Evolutionary conservation across 2,113 vertebrate genomes (phyloP), one percentile per base, ranked within the genome.

Genomic region (Gobius niger): DNA sequence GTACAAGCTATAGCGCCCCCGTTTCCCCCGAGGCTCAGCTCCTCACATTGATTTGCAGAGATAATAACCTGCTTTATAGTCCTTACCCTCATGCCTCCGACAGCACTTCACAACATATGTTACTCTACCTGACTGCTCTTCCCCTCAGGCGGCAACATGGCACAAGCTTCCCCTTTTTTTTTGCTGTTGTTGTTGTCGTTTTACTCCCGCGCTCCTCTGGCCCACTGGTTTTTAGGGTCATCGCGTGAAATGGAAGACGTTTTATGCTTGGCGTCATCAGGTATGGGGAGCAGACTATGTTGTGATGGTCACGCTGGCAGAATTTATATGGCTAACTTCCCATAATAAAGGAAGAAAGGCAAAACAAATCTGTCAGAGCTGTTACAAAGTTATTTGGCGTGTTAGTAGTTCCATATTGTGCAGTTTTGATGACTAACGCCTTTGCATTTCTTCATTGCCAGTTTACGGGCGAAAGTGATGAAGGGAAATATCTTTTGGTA

Each of bases 21-120:
- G 65, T 75, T 77, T 71, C 3, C 47, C 10, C 66, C 7, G 13
- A n/a, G 61, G 77, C 76, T 57, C 63, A 57, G 64, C 50, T 53
- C 75, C 66, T 81, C 72, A 65, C 82, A 77, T 77, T 85, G 87
- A 89, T 89, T 89, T 87, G 84, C 81, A 72, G 84, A 87, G 76
- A 65, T 84, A 87, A 90, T 87, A 89, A 85, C 80, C 68, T 15
- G 16, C 74, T 81, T 82, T 84, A 85, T 77, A 82, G 83, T 61
- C 73, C 82, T 78, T 79, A 75, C 70, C 74, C 72, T 84, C 72
- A 8, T 64, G 14, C 63, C 70, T 82, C 73, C 70, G 77, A 59
- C 56, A 67, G 76, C 68, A 47, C 78, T 75, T 57, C 19, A 49
- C 72, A 75, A 81, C 83, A 78, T 84, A 73, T 70, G 76, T 74